Conservation (phyloP, 2,888 invertebrate species). For the Tinea trinotella region DNA sequence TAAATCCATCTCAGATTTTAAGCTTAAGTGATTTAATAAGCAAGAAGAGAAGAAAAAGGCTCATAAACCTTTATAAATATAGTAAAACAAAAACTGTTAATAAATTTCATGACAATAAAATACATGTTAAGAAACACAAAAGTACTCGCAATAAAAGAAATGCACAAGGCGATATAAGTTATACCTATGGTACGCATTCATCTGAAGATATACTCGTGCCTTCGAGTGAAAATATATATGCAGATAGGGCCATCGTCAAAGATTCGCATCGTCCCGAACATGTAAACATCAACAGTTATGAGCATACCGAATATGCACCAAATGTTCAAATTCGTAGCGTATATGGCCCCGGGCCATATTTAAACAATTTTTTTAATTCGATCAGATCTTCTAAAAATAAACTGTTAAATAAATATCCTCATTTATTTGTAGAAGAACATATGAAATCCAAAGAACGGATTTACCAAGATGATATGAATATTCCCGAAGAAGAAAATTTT, state of each 20-base stretch:
- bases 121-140: constrained; percentile 41
- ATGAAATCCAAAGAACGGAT: constrained; percentile 33
- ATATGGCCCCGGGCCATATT: background rate
- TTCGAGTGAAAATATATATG: constrained; percentile 43
- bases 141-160: constrained; percentile 47
- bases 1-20: constrained; percentile 44
- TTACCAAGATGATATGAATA: background rate
- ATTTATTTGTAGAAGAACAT: constrained; percentile 46
- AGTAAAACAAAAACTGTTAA: constrained; percentile 31
- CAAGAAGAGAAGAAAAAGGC: constrained; percentile 40
- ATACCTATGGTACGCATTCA: constrained; percentile 27
- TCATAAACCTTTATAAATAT: constrained; percentile 34
- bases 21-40: constrained; percentile 31
- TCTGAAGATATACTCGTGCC: constrained; percentile 44
- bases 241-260: constrained; percentile 39
- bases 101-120: constrained; percentile 30
- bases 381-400: constrained; percentile 30
- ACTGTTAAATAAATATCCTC: constrained; percentile 54
- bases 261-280: constrained; percentile 33
- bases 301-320: background rate
- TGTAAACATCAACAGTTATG: constrained; percentile 15
- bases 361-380: constrained; percentile 14
- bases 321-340: background rate
- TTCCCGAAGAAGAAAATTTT: background rate
- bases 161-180: constrained; percentile 45